Percentiles rank a stretch among this genome's conserved stretches.
Evolutionary conservation across 2,888 invertebrate species (phyloP).

Genomic region (Drosophila suboccidentalis): DNA sequence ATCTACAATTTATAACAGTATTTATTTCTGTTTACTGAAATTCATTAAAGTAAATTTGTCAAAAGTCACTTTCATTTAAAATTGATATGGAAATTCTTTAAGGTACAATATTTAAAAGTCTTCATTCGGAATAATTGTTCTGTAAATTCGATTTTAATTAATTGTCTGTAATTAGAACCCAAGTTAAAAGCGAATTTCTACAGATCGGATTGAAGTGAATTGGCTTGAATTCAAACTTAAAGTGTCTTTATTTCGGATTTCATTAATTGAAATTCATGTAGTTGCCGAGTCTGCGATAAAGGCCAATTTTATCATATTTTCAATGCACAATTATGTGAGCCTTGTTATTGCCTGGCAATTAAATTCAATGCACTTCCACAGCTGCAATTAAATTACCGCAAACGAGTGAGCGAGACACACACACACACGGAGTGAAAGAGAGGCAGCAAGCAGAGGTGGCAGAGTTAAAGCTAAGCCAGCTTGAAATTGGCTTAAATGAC

Average conservation of each 20-base stretch:
- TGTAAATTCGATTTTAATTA: no score
- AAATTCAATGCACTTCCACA: conserved; percentile 43
- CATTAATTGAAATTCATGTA: not conserved
- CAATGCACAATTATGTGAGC: not conserved
- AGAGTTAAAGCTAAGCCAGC: conserved; percentile 22
- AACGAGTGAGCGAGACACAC: conserved; percentile 26
- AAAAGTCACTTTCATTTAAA: no score
- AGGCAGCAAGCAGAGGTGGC: not conserved
- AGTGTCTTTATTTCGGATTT: no score
- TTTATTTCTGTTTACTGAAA: not conserved
- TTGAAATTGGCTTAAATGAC: conserved; percentile 48
- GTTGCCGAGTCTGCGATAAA: not conserved
- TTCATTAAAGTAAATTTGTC: not conserved
- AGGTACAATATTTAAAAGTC: no score
- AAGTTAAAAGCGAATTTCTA: no score
- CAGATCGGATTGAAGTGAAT: no score
- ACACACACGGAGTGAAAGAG: not conserved
- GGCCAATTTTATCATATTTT: not conserved
- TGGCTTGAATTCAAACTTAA: no score
- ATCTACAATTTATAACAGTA: no score
- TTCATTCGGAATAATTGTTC: no score
- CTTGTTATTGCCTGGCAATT: conserved; percentile 38
- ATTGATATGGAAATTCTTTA: no score
- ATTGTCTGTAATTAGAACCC: no score
- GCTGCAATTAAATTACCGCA: conserved; percentile 50